Base-by-base conservation (phyloP, 2,888 invertebrate species). In the Watsonalla cultraria region DNA sequence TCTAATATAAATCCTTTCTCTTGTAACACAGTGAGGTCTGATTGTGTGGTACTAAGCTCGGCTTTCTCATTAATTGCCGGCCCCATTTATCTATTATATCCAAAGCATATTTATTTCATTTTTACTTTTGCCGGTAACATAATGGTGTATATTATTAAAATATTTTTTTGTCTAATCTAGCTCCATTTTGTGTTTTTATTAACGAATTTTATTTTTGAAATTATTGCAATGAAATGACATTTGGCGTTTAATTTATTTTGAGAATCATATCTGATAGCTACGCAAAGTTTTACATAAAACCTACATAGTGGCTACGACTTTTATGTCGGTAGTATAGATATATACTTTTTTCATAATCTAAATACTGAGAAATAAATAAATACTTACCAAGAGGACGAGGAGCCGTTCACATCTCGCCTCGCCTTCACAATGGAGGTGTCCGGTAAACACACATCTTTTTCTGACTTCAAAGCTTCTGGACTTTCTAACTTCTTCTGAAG, bases 1-100 rank as follows among this genome's bases (percentile, higher is more conserved):
- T 92, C 76, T 46, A 95, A 72, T 55, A 90, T 84, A 72, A 94
- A 95, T 15, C 95, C 94, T 61, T 82, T 89, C 60, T 89, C 90
- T 68, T 84, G 80, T 58, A 90, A 66, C 15, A 88, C 72, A 46
- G 67, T 58, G 2, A 86, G 61, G 62, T 90, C 91, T 0, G 90
- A 91, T 45, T 78, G 78, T 56, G 88, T 84, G 51, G 80, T 80
- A 51, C 62, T 72, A 56, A 87, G 70, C 35, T 85, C 83, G 60
- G 72, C 64, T 68, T 84, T 84, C 13, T 84, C 82, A 59, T 66
- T 66, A 24, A 56, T 70, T 70, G 72, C 76, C 74, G 79, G 82
- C 82, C 78, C 76, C 74, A 66, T 61, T 64, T 51, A 57, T 62
- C 37, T 49, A 37, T 15, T 37, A 14, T 49, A 15, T 15, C 9